phyloP scores from a whole-genome alignment of 2,113 vertebrate species.

The Apeltes quadracus region DNA sequence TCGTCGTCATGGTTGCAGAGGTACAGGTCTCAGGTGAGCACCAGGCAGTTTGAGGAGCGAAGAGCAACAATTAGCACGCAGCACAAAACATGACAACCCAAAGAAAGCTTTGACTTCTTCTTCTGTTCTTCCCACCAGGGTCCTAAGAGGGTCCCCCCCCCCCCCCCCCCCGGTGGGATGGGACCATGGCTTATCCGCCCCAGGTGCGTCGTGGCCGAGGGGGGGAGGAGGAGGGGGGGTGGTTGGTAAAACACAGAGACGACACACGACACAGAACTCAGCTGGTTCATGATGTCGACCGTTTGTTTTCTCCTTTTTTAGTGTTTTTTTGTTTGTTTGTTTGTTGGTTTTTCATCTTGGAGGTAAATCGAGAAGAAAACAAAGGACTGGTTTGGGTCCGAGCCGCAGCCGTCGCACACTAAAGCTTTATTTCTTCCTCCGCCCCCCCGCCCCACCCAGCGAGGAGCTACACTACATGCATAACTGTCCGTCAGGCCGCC shows the following conservation, averaged over 20 bases:
- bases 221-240: slow-evolving; percentile 29
- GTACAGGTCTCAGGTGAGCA: slow-evolving; percentile 75
- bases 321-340: slow-evolving; percentile 23
- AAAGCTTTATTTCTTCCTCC: slow-evolving; percentile 70
- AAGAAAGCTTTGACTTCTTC: slow-evolving; percentile 23
- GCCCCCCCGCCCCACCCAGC: slow-evolving; percentile 26
- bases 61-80: slow-evolving; percentile 68
- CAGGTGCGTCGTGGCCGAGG: slow-evolving; percentile 30
- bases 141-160: slow-evolving; percentile 28
- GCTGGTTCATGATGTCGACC: slow-evolving; percentile 61
- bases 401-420: slow-evolving; percentile 72
- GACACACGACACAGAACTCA: slow-evolving; percentile 62
- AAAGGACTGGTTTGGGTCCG: slow-evolving; percentile 72
- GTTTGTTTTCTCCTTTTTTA: slow-evolving; percentile 26
- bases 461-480: slow-evolving; percentile 69
- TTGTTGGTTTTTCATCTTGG: slow-evolving; percentile 12
- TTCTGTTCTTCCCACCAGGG: slow-evolving; percentile 26
- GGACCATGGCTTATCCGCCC: not conserved
- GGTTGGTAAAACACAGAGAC: slow-evolving; percentile 38
- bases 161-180: not conserved
- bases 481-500: slow-evolving; percentile 54
- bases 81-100: slow-evolving; percentile 23
- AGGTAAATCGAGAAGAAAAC: slow-evolving; percentile 64
- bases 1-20: slow-evolving; percentile 25
- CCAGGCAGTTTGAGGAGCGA: slow-evolving; percentile 77